Evolutionary conservation across 2,113 vertebrate species (phyloP).

Genomic region (Bujurquina vittata): DNA sequence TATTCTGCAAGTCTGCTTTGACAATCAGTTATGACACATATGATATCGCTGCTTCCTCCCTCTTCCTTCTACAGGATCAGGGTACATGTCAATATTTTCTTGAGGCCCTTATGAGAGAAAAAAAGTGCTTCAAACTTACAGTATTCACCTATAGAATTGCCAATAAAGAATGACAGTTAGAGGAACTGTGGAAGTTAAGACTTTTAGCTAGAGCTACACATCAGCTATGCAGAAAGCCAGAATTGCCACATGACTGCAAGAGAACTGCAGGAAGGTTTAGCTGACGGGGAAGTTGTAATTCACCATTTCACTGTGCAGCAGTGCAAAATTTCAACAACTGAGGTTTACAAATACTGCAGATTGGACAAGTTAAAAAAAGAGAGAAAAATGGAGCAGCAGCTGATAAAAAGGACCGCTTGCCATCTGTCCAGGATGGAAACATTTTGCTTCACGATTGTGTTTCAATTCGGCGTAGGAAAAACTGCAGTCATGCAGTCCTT

Average conservation of each 20-base stretch:
- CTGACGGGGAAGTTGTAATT: not conserved
- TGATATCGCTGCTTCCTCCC: too few species aligned
- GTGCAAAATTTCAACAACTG: not conserved
- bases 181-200: not conserved
- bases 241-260: too few species aligned
- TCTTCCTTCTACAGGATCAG: too few species aligned
- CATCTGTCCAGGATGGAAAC: not conserved
- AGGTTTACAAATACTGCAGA: not conserved
- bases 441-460: not conserved
- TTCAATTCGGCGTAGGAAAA: not conserved
- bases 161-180: not conserved
- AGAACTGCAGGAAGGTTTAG: not conserved
- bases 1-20: too few species aligned
- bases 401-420: not conserved
- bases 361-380: not conserved
- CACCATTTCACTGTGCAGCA: not conserved
- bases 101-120: too few species aligned
- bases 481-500: not conserved
- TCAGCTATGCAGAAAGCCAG: too few species aligned
- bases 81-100: too few species aligned
- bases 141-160: not conserved
- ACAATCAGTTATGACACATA: too few species aligned
- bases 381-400: not conserved
- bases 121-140: too few species aligned
- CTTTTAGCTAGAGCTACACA: not conserved